These are phyloP conservation scores for Lophotriccus pileatus DNA, from an alignment of 2,797 vertebrate genomes.

Conservation along the genomic window DNA sequence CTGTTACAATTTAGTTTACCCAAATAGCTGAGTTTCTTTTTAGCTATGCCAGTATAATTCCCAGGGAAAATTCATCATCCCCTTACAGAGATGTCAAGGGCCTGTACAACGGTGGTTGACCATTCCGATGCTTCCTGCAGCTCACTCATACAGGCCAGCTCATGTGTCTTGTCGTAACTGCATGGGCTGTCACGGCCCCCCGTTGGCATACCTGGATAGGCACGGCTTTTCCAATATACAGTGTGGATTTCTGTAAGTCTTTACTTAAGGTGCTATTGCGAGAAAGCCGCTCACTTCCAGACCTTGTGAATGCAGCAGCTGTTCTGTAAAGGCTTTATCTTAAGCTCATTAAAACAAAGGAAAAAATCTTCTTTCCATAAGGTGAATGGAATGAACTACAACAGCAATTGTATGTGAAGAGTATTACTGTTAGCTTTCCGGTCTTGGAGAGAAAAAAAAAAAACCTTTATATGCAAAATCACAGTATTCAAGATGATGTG, in stretches of 20 bases:
- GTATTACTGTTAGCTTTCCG: background rate
- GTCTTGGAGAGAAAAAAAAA: background rate
- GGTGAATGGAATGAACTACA: constrained; percentile 6
- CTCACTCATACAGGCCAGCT: background rate
- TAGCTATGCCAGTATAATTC: background rate
- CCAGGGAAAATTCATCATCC: background rate
- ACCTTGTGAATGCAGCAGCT: constrained; percentile 34
- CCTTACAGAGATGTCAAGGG: background rate
- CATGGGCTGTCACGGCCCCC: background rate
- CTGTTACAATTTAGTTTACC: background rate
- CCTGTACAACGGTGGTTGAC: background rate
- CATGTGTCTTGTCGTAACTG: background rate
- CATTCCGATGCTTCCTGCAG: background rate
- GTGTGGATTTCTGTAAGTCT: background rate
- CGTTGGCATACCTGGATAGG: fast-evolving
- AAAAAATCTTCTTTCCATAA: constrained; percentile 48
- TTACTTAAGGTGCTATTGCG: background rate
- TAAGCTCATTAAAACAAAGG: constrained; percentile 54
- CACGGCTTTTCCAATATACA: fast-evolving
- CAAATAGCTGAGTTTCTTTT: background rate
- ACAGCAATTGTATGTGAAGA: background rate
- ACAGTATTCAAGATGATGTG: background rate
- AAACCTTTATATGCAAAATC: fast-evolving
- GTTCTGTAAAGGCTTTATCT: constrained; percentile 44
- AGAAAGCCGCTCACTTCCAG: background rate